Conservation (phyloP, 2,797 vertebrate species). For the Spinus olivaceus region DNA sequence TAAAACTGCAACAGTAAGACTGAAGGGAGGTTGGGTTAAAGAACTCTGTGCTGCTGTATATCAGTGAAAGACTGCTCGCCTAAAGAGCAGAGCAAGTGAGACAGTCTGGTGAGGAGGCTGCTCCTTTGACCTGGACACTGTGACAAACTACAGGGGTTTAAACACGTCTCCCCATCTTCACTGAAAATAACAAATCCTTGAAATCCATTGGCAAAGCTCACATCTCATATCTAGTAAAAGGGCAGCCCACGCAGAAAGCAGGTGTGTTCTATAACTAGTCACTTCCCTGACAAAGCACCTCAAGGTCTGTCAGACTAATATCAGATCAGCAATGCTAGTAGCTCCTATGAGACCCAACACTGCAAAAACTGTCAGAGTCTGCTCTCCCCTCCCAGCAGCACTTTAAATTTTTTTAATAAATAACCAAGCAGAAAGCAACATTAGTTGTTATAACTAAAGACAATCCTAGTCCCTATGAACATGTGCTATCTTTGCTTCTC, state of each 20-base stretch:
- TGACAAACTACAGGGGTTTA: not conserved
- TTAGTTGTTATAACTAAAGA: not conserved
- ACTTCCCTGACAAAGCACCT: fast-evolving
- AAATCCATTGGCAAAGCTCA: not conserved
- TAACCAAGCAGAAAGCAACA: not conserved
- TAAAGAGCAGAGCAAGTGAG: not conserved
- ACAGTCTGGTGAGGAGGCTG: not conserved
- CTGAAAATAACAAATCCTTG: not conserved
- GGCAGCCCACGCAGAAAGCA: not conserved
- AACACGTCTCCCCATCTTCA: not conserved
- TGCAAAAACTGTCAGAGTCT: not conserved
- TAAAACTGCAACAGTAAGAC: not conserved
- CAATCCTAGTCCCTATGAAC: not conserved
- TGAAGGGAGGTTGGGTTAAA: not conserved
- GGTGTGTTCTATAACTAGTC: not conserved
- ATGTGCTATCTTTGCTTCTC: not conserved
- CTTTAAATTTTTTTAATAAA: not conserved
- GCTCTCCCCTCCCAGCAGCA: not conserved
- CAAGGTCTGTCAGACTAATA: not conserved
- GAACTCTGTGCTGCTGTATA: not conserved
- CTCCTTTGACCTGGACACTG: not conserved
- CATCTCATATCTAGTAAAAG: not conserved
- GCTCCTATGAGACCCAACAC: not conserved
- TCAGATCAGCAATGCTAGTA: not conserved
- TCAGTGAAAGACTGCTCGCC: not conserved